Percentiles rank a stretch among this genome's conserved stretches.
Conservation (phyloP, 2,797 vertebrate species). For the Nasua narica region DNA sequence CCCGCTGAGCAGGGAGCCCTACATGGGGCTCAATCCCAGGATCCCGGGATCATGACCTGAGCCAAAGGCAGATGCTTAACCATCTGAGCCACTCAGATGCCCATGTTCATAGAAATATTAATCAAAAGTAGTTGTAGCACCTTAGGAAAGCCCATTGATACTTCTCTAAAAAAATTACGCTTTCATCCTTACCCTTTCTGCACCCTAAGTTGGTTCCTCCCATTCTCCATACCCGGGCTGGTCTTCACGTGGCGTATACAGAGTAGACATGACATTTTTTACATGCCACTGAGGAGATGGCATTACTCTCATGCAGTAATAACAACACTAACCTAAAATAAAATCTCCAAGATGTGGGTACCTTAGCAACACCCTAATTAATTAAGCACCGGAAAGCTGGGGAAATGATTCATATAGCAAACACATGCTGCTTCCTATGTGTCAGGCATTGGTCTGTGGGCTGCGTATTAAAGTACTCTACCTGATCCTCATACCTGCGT, state of each 20-base stretch:
- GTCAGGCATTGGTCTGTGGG: neutral
- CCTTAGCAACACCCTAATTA: neutral
- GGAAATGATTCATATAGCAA: slow-evolving; percentile 19
- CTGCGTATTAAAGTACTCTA: neutral
- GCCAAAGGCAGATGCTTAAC: neutral
- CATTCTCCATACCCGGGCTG: neutral
- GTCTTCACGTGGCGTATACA: neutral
- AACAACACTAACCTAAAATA: slow-evolving; percentile 17
- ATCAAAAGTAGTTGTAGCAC: neutral
- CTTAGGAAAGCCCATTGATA: neutral
- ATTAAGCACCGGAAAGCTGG: slow-evolving; percentile 5
- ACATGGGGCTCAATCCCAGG: too few relatives aligned
- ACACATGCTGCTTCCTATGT: neutral
- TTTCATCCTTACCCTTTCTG: neutral
- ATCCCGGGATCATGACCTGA: too few relatives aligned
- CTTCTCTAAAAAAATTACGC: neutral
- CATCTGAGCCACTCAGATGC: neutral
- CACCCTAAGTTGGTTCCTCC: neutral
- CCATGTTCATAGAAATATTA: neutral
- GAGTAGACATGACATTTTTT: neutral
- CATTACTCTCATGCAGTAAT: neutral
- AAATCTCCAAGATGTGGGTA: neutral
- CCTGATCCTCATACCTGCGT: neutral
- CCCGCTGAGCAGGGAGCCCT: neutral
- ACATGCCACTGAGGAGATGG: neutral